Conservation (phyloP, 2,113 vertebrate genomes). For the Panthera leo region DNA sequence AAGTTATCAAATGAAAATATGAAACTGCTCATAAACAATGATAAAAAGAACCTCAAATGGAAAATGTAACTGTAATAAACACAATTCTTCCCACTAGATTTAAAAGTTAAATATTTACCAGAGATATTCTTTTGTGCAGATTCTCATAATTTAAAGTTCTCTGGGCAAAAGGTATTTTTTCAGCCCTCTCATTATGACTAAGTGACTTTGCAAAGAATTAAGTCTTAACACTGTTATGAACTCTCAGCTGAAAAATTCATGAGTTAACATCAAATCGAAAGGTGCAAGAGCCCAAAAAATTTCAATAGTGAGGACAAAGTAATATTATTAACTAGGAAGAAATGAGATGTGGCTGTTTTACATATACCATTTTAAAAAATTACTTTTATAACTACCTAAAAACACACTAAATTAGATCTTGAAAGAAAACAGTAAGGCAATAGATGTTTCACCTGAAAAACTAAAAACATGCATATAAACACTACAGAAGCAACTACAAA, state of each 20-base stretch:
- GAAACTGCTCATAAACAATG: conserved; percentile 59
- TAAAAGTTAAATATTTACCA: conserved; percentile 63
- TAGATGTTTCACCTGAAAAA: conserved; percentile 46
- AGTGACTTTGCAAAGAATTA: not conserved
- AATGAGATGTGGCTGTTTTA: not conserved
- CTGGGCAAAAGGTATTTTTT: not conserved
- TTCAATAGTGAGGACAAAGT: not conserved
- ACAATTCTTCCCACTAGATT: conserved; percentile 64
- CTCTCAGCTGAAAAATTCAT: not conserved
- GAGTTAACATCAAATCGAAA: conserved; percentile 35
- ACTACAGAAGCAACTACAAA: conserved; percentile 67
- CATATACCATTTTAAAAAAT: conserved; percentile 13
- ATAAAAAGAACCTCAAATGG: conserved; percentile 56
- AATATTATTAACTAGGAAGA: not conserved
- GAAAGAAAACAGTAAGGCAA: conserved; percentile 30
- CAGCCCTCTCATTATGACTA: not conserved
- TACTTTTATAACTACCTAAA: conserved; percentile 49
- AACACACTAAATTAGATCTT: conserved; percentile 40
- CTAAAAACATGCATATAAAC: conserved; percentile 34
- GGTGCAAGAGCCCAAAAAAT: not conserved
- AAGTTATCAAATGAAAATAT: conserved; percentile 53
- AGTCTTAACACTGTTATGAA: not conserved
- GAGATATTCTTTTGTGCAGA: conserved; percentile 70
- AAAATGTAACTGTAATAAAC: conserved; percentile 70
- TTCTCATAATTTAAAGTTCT: conserved; percentile 58